A percentile compares a stretch with the other conserved stretches of the same genome.
phyloP scores from a whole-genome alignment of 2,888 invertebrate genomes.

The Diarsia brunnea region DNA sequence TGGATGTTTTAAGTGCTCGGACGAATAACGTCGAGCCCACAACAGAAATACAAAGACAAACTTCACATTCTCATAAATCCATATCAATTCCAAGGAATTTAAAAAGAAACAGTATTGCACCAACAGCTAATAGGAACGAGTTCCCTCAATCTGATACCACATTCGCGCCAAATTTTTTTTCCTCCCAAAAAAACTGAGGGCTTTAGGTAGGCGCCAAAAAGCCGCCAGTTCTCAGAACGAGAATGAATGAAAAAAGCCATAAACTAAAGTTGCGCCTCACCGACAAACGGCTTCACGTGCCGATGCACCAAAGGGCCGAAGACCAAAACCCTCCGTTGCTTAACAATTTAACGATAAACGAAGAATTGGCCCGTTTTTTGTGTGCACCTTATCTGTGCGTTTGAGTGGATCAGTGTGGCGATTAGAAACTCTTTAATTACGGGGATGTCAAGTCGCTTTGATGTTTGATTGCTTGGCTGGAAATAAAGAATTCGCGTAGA shows the following conservation, averaged over 20 bases:
- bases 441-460: conserved; percentile 64
- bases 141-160: conserved; percentile 63
- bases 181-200: conserved; percentile 70
- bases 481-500: conserved; percentile 46
- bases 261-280: conserved; percentile 79
- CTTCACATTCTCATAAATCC: conserved; percentile 37
- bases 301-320: conserved; percentile 85
- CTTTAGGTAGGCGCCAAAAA: conserved; percentile 87
- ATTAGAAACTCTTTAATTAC: conserved; percentile 68
- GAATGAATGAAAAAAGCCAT: conserved; percentile 87
- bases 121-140: conserved; percentile 56
- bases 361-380: conserved; percentile 73
- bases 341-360: conserved; percentile 82
- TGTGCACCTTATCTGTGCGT: conserved; percentile 71
- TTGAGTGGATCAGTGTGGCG: conserved; percentile 67
- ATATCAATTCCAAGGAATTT: conserved; percentile 48
- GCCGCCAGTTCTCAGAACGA: conserved; percentile 86
- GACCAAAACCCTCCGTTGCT: conserved; percentile 80
- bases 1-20: conserved; percentile 15
- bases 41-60: conserved; percentile 23
- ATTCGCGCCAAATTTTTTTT: conserved; percentile 77
- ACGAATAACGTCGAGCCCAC: not conserved
- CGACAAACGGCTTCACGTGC: conserved; percentile 88
- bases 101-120: conserved; percentile 57
- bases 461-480: conserved; percentile 59